Conservation (phyloP, 2,888 invertebrate species). For the Leptinotarsa juncta region DNA sequence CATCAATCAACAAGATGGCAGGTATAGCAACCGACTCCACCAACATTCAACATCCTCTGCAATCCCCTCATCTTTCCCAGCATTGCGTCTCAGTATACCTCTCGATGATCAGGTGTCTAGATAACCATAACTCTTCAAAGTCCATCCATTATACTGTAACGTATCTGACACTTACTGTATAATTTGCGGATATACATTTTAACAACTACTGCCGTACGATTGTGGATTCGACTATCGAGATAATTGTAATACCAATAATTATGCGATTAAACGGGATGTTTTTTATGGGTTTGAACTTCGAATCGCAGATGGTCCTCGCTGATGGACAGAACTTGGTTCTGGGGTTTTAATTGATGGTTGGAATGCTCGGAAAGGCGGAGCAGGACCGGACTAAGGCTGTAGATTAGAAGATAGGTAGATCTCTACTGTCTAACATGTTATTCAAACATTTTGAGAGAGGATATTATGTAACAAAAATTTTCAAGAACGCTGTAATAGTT, state of each 20-base stretch:
- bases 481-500: too few relatives aligned
- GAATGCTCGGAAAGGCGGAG: constrained; percentile 28
- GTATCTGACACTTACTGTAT: constrained; percentile 11
- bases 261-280: constrained; percentile 9
- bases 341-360: constrained; percentile 36
- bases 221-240: constrained; percentile 25
- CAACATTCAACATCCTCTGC: not conserved
- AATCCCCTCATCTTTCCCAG: not conserved
- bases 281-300: not conserved
- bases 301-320: constrained; percentile 22
- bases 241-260: constrained; percentile 36
- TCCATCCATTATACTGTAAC: constrained; percentile 20
- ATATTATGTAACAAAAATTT: too few relatives aligned
- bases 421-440: too few relatives aligned
- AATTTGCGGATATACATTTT: constrained; percentile 38
- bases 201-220: constrained; percentile 9
- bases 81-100: not conserved
- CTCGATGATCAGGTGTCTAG: constrained; percentile 23
- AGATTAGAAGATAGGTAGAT: too few relatives aligned
- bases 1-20: constrained; percentile 8
- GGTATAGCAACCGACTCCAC: not conserved
- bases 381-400: constrained; percentile 12
- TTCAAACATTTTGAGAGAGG: too few relatives aligned
- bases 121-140: constrained; percentile 27
- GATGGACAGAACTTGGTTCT: constrained; percentile 26